Base-by-base conservation (phyloP, 1,140 invertebrate genomes). In the Cyphomyrmex costatus region DNA sequence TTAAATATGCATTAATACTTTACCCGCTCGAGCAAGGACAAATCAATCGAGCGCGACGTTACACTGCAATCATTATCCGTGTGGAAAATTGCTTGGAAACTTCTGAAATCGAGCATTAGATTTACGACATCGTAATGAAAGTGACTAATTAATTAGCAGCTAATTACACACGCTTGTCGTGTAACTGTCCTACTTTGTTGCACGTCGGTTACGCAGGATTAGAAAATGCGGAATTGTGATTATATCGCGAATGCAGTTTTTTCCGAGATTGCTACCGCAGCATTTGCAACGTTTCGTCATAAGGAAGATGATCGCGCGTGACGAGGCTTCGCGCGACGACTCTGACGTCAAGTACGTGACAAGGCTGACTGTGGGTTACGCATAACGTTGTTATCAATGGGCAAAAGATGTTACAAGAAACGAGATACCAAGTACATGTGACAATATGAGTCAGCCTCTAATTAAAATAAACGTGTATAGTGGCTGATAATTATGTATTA, bases 401-500 rank as follows among this genome's bases (percentile, higher is more conserved):
- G 77, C 21, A 56, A 56, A 58, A 73, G 68, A 83, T 83, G 68
- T 83, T 73, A 83, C 68, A 49, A 74, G 79, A 74, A 83, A 74
- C 14, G 53, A 74, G 66, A 83, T 83, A 83, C 36, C 51, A 16
- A 70, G 78, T 71, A 79, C 16, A 36, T 73, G 14, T 10, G 79
- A 27, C 24, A 24, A 36, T 49, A 74, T 83, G 79, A 83, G 68
- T 83, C 79, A 83, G 53, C 58, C 27, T 73, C 12, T 74, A 73
- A 83, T 74, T 74, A 49, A 56, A 73, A 33, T 49, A 49, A 74
- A 8, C 19, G 33, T 42, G 10, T 58, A 4, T 3, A 7, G 24
- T 3, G 36, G 8, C 24, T 51, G 53, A 60, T 27, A 71, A n/a
- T 42, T 68, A 6, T 12, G 51, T 27, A 21, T 30, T 33, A 24